phyloP scores from a whole-genome alignment of 2,113 vertebrate species.

The Chitala chitala region DNA sequence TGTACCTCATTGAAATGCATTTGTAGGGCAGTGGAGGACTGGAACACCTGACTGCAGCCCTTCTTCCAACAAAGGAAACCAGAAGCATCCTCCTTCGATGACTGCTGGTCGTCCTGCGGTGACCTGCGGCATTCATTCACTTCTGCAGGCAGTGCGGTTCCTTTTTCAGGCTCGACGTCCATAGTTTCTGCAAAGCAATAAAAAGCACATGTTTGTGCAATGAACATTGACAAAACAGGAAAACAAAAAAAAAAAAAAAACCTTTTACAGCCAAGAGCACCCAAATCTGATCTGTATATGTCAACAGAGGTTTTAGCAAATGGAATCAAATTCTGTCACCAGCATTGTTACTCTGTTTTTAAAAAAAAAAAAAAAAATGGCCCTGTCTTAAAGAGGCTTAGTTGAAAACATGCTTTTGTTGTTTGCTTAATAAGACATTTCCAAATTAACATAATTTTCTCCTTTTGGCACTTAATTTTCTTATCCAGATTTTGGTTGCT shows the following conservation, averaged over 20 bases:
- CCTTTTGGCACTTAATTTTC: too few species aligned
- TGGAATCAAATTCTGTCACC: constrained; percentile 16
- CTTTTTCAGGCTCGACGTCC: constrained; percentile 76
- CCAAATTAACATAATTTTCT: too few species aligned
- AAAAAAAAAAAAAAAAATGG: too few species aligned
- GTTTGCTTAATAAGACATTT: too few species aligned
- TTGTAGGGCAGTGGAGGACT: constrained; percentile 89
- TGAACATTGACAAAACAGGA: constrained; percentile 14
- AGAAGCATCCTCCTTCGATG: constrained; percentile 75
- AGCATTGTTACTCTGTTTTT: not conserved
- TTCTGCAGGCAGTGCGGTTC: constrained; percentile 62
- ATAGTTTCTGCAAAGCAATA: constrained; percentile 63
- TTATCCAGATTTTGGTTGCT: too few species aligned
- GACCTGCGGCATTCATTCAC: constrained; percentile 73
- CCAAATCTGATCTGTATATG: constrained; percentile 10
- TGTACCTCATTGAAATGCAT: constrained; percentile 94
- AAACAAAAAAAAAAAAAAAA: constrained; percentile 20
- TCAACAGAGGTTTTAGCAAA: constrained; percentile 11
- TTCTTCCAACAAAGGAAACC: constrained; percentile 98
- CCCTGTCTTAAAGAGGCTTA: too few species aligned
- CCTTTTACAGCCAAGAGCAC: constrained; percentile 8
- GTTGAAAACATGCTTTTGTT: too few species aligned
- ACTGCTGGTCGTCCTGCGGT: constrained; percentile 64
- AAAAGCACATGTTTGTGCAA: not conserved
- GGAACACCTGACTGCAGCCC: constrained; percentile 95